phyloP scores from a whole-genome alignment of 2,797 vertebrate genomes.

The Oceanodroma leucorhoa region DNA sequence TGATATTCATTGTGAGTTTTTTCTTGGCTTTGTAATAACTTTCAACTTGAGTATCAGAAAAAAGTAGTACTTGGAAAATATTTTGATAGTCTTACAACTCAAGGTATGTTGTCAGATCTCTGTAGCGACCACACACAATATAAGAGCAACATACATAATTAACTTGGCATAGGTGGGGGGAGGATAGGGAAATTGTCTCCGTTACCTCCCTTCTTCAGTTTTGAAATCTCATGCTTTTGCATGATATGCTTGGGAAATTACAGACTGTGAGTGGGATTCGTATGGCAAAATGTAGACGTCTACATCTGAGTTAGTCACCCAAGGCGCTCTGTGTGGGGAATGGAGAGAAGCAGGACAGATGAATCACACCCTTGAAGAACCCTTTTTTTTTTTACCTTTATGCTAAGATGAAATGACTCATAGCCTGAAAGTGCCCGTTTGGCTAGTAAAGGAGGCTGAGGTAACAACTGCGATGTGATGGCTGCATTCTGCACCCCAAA shows the following conservation, averaged over 20 bases:
- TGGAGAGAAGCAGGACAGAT: constrained; percentile 59
- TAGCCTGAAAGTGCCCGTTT: background rate
- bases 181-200: background rate
- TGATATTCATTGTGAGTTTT: background rate
- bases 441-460: background rate
- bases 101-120: constrained; percentile 8
- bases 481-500: background rate
- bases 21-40: background rate
- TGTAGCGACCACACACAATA: background rate
- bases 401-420: constrained; percentile 14
- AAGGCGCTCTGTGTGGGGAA: constrained; percentile 39
- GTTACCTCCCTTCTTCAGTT: background rate
- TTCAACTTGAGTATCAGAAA: background rate
- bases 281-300: constrained; percentile 47
- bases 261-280: constrained; percentile 65
- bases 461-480: background rate
- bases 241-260: background rate
- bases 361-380: constrained; percentile 50
- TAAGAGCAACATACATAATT: background rate
- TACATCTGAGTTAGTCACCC: constrained; percentile 57
- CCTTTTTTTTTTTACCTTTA: constrained; percentile 3
- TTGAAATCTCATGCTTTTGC: constrained; percentile 22
- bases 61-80: background rate
- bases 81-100: constrained; percentile 12
- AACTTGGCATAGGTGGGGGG: background rate